Percentiles rank a stretch among this genome's conserved stretches.
phyloP scores from a whole-genome alignment of 2,113 vertebrate genomes.

The Suncus etruscus region DNA sequence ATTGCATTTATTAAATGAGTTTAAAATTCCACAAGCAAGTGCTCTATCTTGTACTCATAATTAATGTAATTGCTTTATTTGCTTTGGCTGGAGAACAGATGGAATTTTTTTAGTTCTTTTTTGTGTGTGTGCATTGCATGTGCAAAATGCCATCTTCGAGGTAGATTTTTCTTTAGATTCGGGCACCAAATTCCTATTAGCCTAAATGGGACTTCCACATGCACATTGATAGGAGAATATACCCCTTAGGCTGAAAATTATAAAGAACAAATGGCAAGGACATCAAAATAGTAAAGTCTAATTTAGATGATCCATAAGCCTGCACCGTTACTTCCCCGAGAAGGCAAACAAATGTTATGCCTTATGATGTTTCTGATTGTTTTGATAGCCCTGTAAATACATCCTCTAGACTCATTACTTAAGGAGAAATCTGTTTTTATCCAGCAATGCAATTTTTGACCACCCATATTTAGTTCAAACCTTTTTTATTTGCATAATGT shows the following conservation, averaged over 20 bases:
- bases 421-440: constrained; percentile 64
- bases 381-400: constrained; percentile 77
- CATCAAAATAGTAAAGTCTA: constrained; percentile 73
- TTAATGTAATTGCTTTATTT: constrained; percentile 67
- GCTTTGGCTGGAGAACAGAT: constrained; percentile 57
- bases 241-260: constrained; percentile 78
- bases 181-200: constrained; percentile 80
- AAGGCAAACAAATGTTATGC: constrained; percentile 79
- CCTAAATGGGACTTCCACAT: constrained; percentile 81
- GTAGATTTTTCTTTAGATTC: constrained; percentile 82
- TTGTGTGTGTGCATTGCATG: constrained; percentile 64
- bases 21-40: constrained; percentile 75
- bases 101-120: constrained; percentile 71
- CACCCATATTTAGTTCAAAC: constrained; percentile 40
- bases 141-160: constrained; percentile 78
- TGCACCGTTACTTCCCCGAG: constrained; percentile 72
- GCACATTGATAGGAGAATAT: constrained; percentile 69
- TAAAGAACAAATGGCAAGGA: constrained; percentile 79
- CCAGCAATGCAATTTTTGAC: constrained; percentile 48
- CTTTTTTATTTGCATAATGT: constrained; percentile 54
- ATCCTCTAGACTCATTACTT: constrained; percentile 70
- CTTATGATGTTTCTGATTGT: constrained; percentile 77
- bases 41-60: constrained; percentile 68
- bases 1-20: constrained; percentile 62
- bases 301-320: constrained; percentile 76